phyloP scores from a whole-genome alignment of 2,113 vertebrate genomes.

The Pterocles burchelli region DNA sequence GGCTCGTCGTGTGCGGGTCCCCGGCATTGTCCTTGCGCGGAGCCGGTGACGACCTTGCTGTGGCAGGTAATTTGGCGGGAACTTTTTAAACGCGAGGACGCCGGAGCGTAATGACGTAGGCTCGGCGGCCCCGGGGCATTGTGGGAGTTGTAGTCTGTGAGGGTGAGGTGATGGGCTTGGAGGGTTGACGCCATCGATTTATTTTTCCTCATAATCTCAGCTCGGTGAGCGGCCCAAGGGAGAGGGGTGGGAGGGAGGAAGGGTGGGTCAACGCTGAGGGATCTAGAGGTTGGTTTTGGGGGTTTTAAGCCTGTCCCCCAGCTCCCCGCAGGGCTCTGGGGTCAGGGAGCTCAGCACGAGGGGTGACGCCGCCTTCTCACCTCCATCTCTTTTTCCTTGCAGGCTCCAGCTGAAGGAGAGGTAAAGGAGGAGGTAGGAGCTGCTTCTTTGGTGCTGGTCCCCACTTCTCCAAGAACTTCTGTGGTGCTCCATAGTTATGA shows the following conservation, averaged over 20 bases:
- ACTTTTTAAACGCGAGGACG: constrained; percentile 43
- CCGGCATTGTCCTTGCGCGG: not conserved
- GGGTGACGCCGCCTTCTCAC: not conserved
- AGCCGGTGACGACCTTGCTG: constrained; percentile 38
- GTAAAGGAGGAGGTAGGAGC: constrained; percentile 87
- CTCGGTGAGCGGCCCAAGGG: too few relatives aligned
- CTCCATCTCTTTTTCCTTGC: not conserved
- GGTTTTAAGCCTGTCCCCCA: not conserved
- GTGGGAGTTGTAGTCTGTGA: constrained; percentile 42
- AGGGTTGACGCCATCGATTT: not conserved
- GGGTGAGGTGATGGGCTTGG: not conserved
- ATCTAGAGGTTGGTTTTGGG: not conserved
- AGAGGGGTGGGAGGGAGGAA: not conserved
- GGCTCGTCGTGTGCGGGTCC: not conserved
- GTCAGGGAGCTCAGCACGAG: too few relatives aligned
- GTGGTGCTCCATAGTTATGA: not conserved
- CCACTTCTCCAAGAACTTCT: not conserved
- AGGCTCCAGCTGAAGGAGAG: constrained; percentile 82
- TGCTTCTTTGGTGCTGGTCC: not conserved
- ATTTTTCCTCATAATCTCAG: too few relatives aligned
- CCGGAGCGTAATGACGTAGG: not conserved
- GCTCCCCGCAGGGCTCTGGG: not conserved
- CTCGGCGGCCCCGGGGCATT: not conserved
- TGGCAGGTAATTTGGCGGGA: constrained; percentile 60
- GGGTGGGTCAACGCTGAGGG: not conserved